Evolutionary conservation across 2,888 invertebrate genomes (phyloP), one percentile per base, ranked within the genome.

Genomic region (Physocephala rufipes): DNA sequence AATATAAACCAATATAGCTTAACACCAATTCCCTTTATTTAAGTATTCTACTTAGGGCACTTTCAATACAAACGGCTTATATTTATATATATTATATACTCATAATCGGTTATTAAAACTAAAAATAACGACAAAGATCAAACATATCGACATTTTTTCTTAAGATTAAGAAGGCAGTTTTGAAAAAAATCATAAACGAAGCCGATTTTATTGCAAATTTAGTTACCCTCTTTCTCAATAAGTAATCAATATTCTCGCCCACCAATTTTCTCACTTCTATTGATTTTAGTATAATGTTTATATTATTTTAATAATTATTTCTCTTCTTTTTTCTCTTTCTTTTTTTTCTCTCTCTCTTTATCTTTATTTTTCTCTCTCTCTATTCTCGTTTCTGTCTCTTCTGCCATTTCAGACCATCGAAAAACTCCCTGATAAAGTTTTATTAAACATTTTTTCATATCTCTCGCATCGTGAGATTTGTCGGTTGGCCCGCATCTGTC

Each of bases 401-500:
- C 47, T 47, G 15, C 19, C 19, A 47, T 89, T 89, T 43, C 89
- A 96, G 96, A 96, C 96, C 5, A 95, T 97, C 83, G 96, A 96
- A 86, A 96, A 97, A 86, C 89, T 99, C 49, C 99, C 99, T 15
- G 99, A 99, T 86, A 99, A 98, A 87, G 95, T 99, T 43, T 88
- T 99, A 51, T 88, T 97, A 75, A 93, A 95, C 82, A 94, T 97
- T 82, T 99, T 99, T 88, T 93, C 95, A 59, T 99, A 97, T 87
- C 88, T 99, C 76, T 90, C 93, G 36, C 98, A 99, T 84, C 91
- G 93, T 72, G 97, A 99, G 88, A 95, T 99, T 85, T 95, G 96
- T 86, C 92, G 93, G 43, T 91, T 98, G 89, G 97, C 99, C 0
- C 90, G 93, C 75, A 95, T 99, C 2, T 98, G 98, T 88, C 95